A percentile compares a stretch with the other conserved stretches of the same genome.
phyloP scores from a whole-genome alignment of 2,888 invertebrate genomes.

The Netelia fuscicornis region DNA sequence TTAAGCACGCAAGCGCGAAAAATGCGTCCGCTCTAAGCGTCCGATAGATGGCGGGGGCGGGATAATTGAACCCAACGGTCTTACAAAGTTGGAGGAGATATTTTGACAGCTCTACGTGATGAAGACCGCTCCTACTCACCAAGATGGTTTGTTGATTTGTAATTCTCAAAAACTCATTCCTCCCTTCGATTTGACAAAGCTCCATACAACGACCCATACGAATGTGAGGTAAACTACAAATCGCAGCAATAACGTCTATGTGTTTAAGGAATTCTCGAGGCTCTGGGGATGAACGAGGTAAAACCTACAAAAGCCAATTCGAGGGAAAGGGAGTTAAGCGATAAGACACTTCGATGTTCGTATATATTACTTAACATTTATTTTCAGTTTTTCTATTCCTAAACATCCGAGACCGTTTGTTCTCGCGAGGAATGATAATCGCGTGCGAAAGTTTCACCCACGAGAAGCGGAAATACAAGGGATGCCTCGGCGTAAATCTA shows the following conservation, averaged over 20 bases:
- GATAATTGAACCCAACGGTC: background rate
- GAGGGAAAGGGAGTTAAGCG: background rate
- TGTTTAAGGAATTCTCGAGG: background rate
- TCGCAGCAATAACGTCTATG: too few species aligned
- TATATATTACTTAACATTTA: conserved; percentile 68
- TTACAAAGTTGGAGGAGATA: too few species aligned
- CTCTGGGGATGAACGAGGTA: background rate
- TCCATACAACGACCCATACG: too few species aligned
- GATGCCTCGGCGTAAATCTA: conserved; percentile 96
- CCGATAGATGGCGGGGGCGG: background rate
- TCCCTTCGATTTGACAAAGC: background rate
- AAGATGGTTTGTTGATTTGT: background rate
- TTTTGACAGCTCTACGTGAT: too few species aligned
- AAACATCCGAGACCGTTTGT: conserved; percentile 76
- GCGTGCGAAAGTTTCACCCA: conserved; percentile 97
- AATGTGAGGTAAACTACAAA: too few species aligned
- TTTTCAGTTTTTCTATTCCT: conserved; percentile 68
- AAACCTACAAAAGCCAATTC: background rate
- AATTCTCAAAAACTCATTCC: background rate
- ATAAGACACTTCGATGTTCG: conserved; percentile 16
- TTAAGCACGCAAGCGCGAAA: conserved; percentile 60
- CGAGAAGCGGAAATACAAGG: conserved; percentile 96
- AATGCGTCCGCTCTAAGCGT: conserved; percentile 24
- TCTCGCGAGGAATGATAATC: conserved; percentile 77
- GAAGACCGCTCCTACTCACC: too few species aligned